Evolutionary conservation across 2,113 vertebrate genomes (phyloP), one percentile per base, ranked within the genome.

Genomic region (Cricetomys ansorgei): DNA sequence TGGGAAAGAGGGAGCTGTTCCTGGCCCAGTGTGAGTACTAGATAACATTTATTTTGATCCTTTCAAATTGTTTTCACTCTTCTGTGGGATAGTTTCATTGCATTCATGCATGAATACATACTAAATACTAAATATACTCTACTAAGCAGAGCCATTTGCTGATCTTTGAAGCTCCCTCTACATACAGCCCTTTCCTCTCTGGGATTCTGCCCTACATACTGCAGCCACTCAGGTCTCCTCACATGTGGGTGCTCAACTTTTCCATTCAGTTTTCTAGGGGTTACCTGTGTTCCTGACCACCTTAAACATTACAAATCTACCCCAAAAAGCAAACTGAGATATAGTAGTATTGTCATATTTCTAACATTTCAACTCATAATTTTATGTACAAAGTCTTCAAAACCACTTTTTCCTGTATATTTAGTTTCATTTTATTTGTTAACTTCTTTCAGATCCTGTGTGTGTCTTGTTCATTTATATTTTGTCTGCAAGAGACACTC

Each of bases 401-500:
- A 83, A 79, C 48, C 8, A 27, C 50, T 91, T 80, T 13, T 55
- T 8, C n/a, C 1, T n/a, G 0, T 57, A 4, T n/a, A 11, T 76
- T 72, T 67, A 64, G 13, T 72, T 59, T 94, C 57, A 73, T 64
- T 91, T 87, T 34, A 4, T 89, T 64, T 53, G 31, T 57, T 43
- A 72, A 19, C 48, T 37, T 53, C 25, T 81, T 91, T 79, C 70
- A 59, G 17, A 85, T 48, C 4, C 5, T 37, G 19, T 77, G 48
- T 77, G 23, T 76, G 80, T 43, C 80, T 62, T 59, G 25, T 55
- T 55, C 73, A 62, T 77, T 67, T 19, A 3, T 69, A 3, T 69
- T 75, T 94, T 77, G 25, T 83, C 81, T 86, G n/a, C 27, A 96
- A 73, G 84, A 96, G 59, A 64, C 27, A 31, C 10, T 67, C 70